Conservation (phyloP, 2,797 vertebrate genomes). For the Danio tinwini region DNA sequence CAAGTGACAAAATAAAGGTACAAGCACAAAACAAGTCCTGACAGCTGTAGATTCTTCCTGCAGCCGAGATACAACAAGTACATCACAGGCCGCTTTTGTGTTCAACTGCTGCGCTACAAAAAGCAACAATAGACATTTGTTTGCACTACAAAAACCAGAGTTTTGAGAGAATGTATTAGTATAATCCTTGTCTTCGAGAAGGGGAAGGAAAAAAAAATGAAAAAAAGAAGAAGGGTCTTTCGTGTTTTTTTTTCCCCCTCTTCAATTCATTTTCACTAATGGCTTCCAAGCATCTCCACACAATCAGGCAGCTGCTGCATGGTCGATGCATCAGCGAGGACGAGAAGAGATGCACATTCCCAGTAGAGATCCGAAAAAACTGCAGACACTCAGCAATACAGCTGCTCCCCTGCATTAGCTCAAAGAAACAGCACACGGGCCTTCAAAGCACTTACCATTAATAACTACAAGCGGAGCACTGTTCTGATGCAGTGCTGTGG, state of each 20-base stretch:
- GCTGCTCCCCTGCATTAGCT: constrained; percentile 82
- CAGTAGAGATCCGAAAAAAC: constrained; percentile 58
- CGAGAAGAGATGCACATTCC: constrained; percentile 81
- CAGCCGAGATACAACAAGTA: constrained; percentile 57
- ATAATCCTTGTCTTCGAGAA: constrained; percentile 40
- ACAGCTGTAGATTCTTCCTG: constrained; percentile 50
- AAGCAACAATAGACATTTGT: constrained; percentile 82
- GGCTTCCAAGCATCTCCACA: constrained; percentile 86
- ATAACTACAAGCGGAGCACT: neutral
- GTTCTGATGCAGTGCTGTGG: neutral
- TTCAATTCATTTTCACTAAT: constrained; percentile 89
- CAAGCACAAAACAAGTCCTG: constrained; percentile 63
- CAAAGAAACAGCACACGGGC: neutral
- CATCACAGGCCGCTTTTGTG: constrained; percentile 62
- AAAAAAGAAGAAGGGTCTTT: constrained; percentile 59
- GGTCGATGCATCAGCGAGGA: constrained; percentile 82
- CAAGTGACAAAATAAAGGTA: constrained; percentile 42
- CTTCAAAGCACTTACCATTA: constrained; percentile 16
- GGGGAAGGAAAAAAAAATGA: constrained; percentile 26
- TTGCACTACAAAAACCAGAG: constrained; percentile 82
- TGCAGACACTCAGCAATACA: constrained; percentile 83
- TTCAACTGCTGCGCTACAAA: constrained; percentile 67
- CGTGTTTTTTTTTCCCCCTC: no score
- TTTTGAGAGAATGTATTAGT: constrained; percentile 56
- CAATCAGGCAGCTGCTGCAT: constrained; percentile 86